These are phyloP conservation scores for Sebastes nivosus DNA, from an alignment of 2,797 vertebrate species.

Conservation along the genomic window DNA sequence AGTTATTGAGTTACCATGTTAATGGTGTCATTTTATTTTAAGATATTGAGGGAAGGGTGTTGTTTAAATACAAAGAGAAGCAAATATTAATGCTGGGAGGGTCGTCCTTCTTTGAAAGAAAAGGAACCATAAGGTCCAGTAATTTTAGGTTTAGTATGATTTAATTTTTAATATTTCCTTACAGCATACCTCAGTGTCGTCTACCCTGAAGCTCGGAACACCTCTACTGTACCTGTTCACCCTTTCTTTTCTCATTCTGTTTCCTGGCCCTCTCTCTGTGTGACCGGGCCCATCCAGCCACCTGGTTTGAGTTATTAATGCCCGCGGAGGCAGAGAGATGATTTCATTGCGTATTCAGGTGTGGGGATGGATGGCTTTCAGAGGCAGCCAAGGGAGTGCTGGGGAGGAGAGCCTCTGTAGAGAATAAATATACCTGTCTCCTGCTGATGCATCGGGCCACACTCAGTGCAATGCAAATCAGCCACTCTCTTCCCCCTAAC, in stretches of 20 bases:
- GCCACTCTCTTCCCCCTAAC: conserved; percentile 54
- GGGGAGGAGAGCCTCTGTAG: conserved; percentile 74
- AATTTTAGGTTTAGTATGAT: neutral
- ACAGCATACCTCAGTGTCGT: conserved; percentile 27
- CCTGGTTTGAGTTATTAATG: conserved; percentile 78
- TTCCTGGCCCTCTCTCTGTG: conserved; percentile 46
- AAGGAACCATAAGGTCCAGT: neutral
- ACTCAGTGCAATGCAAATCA: conserved; percentile 83
- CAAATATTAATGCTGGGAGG: neutral
- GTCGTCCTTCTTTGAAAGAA: neutral
- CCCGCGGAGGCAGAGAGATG: conserved; percentile 71
- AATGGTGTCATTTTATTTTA: neutral
- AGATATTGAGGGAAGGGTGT: neutral
- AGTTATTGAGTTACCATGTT: neutral
- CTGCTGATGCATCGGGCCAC: conserved; percentile 78
- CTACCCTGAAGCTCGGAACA: conserved; percentile 19
- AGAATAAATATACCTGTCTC: conserved; percentile 84
- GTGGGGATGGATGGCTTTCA: conserved; percentile 79
- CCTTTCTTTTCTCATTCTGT: conserved; percentile 60
- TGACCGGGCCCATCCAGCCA: conserved; percentile 62
- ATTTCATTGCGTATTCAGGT: conserved; percentile 83
- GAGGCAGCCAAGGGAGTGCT: conserved; percentile 71
- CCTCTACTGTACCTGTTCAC: conserved; percentile 39
- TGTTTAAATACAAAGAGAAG: neutral
- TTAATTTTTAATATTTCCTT: neutral